Evolutionary conservation across 2,113 vertebrate genomes (phyloP).

Genomic region (Vidua chalybeata): DNA sequence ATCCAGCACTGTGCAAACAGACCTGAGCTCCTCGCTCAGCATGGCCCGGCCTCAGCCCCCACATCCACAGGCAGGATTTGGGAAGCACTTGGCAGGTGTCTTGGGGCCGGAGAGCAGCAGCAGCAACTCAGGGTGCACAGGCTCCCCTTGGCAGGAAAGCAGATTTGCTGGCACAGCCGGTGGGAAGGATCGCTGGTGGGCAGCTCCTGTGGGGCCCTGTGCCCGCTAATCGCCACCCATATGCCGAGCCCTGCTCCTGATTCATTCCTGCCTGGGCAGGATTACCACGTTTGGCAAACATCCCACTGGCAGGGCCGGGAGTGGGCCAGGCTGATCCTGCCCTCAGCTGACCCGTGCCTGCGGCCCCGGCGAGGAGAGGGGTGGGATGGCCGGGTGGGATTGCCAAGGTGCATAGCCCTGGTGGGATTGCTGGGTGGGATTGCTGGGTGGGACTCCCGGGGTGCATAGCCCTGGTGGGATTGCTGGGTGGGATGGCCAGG

Average conservation of each 20-base stretch:
- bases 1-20: neutral
- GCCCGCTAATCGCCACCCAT: neutral
- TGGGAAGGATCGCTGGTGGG: rapidly evolving
- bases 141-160: neutral
- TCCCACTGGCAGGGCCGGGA: neutral
- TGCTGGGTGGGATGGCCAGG: neutral
- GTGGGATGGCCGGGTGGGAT: rapidly evolving
- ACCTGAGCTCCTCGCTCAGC: neutral
- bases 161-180: neutral
- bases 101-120: rapidly evolving
- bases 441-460: rapidly evolving
- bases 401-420: rapidly evolving
- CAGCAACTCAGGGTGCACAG: rapidly evolving
- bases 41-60: neutral
- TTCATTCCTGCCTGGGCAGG: neutral
- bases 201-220: rapidly evolving
- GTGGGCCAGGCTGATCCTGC: neutral
- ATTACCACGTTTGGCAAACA: neutral
- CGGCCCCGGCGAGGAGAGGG: rapidly evolving
- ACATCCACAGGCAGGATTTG: neutral
- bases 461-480: neutral
- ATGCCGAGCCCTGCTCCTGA: neutral
- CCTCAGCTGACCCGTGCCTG: neutral
- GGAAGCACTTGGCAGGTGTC: neutral
- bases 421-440: neutral